Percentiles rank a stretch among this genome's conserved stretches.
Conservation (phyloP, 2,797 vertebrate species). For the Poecile montanus region DNA sequence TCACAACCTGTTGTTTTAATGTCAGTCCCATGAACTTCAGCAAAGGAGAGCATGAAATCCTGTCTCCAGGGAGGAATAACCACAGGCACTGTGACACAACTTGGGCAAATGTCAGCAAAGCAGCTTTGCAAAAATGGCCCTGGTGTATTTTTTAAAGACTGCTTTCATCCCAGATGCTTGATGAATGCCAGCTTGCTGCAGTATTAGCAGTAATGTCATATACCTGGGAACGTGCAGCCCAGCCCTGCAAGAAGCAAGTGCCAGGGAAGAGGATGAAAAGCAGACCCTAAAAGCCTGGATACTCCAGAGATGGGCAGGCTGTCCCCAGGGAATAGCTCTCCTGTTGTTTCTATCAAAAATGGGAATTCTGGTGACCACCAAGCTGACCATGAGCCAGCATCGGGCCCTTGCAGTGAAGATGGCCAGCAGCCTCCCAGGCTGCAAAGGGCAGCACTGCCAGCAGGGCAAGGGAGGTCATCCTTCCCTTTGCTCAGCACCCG, state of each 20-base stretch:
- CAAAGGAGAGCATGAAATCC: neutral
- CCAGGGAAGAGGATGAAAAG: conserved; percentile 39
- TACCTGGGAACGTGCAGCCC: conserved; percentile 31
- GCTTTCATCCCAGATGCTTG: conserved; percentile 20
- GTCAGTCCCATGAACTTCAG: neutral
- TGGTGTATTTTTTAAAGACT: conserved; percentile 5
- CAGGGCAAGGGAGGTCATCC: neutral
- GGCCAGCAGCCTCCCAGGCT: neutral
- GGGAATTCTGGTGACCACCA: neutral
- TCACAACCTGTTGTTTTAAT: neutral
- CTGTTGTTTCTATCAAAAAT: conserved; percentile 55
- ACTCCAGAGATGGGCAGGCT: conserved; percentile 61
- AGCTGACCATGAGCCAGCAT: neutral
- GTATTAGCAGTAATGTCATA: conserved; percentile 20
- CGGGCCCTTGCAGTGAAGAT: neutral
- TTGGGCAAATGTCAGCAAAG: neutral
- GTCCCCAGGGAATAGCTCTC: conserved; percentile 41
- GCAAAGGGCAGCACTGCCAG: neutral
- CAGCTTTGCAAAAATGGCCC: neutral
- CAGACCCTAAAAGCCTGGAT: conserved; percentile 14
- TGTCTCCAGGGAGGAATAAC: neutral
- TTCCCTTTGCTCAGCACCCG: neutral
- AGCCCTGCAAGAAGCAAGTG: neutral
- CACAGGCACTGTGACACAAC: neutral
- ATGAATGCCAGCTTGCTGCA: neutral